phyloP scores from a whole-genome alignment of 2,888 invertebrate genomes.

The Drosophila eohydei region DNA sequence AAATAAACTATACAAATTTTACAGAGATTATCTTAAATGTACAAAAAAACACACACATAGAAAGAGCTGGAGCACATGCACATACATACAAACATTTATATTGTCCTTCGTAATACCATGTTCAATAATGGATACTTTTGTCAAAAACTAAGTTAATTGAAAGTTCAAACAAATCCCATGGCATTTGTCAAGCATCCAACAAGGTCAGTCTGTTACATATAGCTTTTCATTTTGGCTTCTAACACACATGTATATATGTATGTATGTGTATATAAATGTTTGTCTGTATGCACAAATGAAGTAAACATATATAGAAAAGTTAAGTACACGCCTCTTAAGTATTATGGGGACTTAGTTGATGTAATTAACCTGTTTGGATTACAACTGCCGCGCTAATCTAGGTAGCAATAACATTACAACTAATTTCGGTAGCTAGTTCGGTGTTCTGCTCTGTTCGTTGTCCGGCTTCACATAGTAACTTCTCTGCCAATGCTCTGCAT shows the following conservation, averaged over 20 bases:
- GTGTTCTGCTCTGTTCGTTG: not conserved
- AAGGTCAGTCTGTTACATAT: not conserved
- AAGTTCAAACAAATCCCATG: slow-evolving; percentile 18
- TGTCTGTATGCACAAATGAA: slow-evolving; percentile 3
- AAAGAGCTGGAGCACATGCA: slow-evolving; percentile 16
- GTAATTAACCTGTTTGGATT: slow-evolving; percentile 57
- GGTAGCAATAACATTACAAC: slow-evolving; percentile 38
- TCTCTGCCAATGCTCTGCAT: not conserved
- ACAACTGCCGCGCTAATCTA: slow-evolving; percentile 30
- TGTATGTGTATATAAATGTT: not conserved
- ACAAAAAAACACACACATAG: slow-evolving; percentile 47
- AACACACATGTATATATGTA: not conserved
- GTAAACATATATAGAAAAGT: slow-evolving; percentile 33
- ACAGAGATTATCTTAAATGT: slow-evolving; percentile 71
- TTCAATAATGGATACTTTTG: not conserved
- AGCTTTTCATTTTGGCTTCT: not conserved
- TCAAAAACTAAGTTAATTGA: slow-evolving; percentile 15
- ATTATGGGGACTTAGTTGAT: slow-evolving; percentile 47
- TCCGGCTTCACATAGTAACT: not conserved
- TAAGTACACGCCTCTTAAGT: slow-evolving; percentile 61
- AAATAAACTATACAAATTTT: slow-evolving; percentile 81
- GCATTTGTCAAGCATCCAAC: slow-evolving; percentile 8
- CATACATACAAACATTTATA: slow-evolving; percentile 10
- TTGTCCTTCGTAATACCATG: not conserved
- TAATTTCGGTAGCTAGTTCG: slow-evolving; percentile 18